These are phyloP conservation scores for Cotesia congregata DNA, from an alignment of 2,888 invertebrate species.

Conservation along the genomic window DNA sequence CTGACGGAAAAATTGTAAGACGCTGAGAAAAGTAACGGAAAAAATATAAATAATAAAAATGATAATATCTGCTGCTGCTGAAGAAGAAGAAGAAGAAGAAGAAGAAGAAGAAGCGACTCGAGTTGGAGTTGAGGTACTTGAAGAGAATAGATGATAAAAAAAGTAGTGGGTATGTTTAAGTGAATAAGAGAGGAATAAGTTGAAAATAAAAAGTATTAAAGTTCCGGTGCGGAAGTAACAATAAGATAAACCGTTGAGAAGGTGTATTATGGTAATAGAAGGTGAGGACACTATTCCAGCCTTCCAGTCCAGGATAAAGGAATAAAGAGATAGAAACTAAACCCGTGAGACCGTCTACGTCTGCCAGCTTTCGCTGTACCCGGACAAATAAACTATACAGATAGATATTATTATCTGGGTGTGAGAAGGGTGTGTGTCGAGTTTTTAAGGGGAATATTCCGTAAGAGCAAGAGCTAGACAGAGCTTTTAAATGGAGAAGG, in stretches of 20 bases:
- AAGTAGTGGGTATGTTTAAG: slow-evolving; percentile 21
- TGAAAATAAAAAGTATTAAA: slow-evolving; percentile 18
- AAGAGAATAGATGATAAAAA: slow-evolving; percentile 29
- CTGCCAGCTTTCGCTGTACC: slow-evolving; percentile 2
- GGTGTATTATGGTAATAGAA: slow-evolving; percentile 41
- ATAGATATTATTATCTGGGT: not conserved
- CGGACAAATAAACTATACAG: not conserved
- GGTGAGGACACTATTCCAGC: slow-evolving; percentile 24
- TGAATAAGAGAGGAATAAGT: slow-evolving; percentile 5
- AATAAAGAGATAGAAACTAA: slow-evolving; percentile 30
- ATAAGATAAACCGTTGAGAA: slow-evolving; percentile 40
- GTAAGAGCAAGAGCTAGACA: slow-evolving; percentile 1
- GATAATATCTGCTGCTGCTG: not conserved
- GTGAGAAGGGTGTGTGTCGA: slow-evolving; percentile 4
- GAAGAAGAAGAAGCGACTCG: not conserved
- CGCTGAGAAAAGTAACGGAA: slow-evolving; percentile 13
- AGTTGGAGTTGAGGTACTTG: slow-evolving; percentile 14
- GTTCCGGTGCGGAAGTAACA: slow-evolving; percentile 32
- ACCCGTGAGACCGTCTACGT: slow-evolving; percentile 10
- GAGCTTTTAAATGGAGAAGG: slow-evolving; percentile 18
- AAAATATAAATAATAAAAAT: slow-evolving; percentile 26
- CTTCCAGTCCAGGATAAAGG: slow-evolving; percentile 25
- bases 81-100: slow-evolving; percentile 14
- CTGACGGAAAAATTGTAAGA: slow-evolving; percentile 30
- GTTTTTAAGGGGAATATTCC: not conserved